A percentile compares a stretch with the other conserved stretches of the same genome.
Evolutionary conservation across 1,140 invertebrate species (phyloP).

Genomic region (Oscheius sp.): DNA sequence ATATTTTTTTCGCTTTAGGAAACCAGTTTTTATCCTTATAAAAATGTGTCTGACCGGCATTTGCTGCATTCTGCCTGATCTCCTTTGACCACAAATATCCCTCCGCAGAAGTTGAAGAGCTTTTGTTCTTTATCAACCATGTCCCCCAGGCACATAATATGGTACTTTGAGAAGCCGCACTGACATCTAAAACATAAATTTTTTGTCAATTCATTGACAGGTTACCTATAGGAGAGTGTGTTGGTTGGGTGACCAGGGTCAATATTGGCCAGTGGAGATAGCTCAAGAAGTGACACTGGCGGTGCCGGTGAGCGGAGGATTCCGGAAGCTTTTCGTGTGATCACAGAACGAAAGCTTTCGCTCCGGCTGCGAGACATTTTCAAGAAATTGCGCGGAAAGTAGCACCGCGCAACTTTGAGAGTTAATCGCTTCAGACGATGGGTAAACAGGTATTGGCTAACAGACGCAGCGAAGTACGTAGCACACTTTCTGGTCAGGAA

Average conservation of each 20-base stretch:
- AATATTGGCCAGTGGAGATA: neutral
- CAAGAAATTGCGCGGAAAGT: too few relatives aligned
- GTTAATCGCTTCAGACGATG: too few relatives aligned
- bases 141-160: slow-evolving; percentile 1
- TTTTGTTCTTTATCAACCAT: neutral
- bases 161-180: neutral
- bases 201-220: too few relatives aligned
- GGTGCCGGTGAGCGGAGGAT: neutral
- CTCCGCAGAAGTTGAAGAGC: slow-evolving; percentile 1
- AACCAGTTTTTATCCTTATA: too few relatives aligned
- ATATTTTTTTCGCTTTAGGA: too few relatives aligned
- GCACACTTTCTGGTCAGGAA: too few relatives aligned
- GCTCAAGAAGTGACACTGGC: neutral
- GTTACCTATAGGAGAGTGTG: neutral
- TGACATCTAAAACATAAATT: neutral
- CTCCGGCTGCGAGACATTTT: neutral
- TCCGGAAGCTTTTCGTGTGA: neutral
- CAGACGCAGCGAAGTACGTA: too few relatives aligned
- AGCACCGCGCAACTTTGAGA: too few relatives aligned
- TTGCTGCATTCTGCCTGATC: neutral
- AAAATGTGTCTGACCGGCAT: too few relatives aligned
- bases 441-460: too few relatives aligned
- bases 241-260: neutral
- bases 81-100: neutral
- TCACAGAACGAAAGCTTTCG: neutral